A percentile compares a stretch with the other conserved stretches of the same genome.
These are phyloP conservation scores for Sus cebifrons DNA, from an alignment of 2,797 vertebrate genomes.

Conservation along the genomic window DNA sequence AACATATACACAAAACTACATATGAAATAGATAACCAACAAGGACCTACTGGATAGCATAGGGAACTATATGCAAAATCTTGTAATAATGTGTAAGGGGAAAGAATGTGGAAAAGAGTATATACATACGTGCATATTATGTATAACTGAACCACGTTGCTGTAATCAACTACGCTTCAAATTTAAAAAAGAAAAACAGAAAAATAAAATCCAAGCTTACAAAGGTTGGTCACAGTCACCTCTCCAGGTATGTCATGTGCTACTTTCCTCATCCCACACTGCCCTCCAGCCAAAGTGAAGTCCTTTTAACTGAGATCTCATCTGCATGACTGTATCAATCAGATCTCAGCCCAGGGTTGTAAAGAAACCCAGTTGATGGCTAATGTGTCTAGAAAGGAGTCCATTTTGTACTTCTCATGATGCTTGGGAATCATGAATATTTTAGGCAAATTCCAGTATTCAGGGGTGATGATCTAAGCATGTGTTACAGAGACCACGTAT, in stretches of 20 bases:
- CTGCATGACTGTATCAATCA: not conserved
- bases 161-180: too few relatives aligned
- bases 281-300: not conserved
- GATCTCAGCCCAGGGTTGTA: not conserved
- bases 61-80: too few relatives aligned
- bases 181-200: too few relatives aligned
- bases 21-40: too few relatives aligned
- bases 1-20: too few relatives aligned
- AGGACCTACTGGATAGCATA: too few relatives aligned
- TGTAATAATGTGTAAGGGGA: too few relatives aligned
- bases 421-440: slow-evolving; percentile 21
- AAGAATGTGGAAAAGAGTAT: too few relatives aligned
- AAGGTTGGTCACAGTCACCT: not conserved
- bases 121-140: too few relatives aligned
- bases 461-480: not conserved
- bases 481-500: not conserved
- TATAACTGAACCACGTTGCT: too few relatives aligned
- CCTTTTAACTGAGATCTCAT: not conserved
- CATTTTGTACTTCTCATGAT: not conserved
- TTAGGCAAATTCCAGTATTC: slow-evolving; percentile 41
- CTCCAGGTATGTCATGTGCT: not conserved
- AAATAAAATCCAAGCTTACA: not conserved
- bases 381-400: not conserved
- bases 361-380: not conserved
- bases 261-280: not conserved